Base-by-base conservation (phyloP, 2,888 invertebrate species). In the Octodonta nipae region DNA sequence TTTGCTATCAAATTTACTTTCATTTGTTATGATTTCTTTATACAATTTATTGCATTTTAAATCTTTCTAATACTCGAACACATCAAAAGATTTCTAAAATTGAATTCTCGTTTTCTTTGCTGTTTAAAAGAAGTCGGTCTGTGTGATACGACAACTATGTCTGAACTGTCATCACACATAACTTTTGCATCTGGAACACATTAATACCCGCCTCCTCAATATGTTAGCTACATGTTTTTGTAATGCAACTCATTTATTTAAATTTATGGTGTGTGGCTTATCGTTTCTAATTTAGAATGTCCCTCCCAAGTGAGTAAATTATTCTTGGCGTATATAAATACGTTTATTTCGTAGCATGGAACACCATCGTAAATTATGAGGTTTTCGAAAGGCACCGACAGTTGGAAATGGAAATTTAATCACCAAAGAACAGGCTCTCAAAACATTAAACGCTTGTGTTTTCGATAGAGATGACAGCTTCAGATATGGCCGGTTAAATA, bases 191-290 rank as follows among this genome's bases (percentile, higher is more conserved):
- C 55, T 55, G 54, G 49, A 50, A 53, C 51, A 50, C 55, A 56
- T 58, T 58, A 56, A 57, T 54, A 56, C 50, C 46, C 55, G 54
- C 56, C 56, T 45, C 54, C 54, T 46, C 54, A 49, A 56, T 58
- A 55, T 58, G 55, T 58, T 51, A 47, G 52, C 52, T 49, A 44
- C 52, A 47, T 55, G 54, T 57, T 56, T 55, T 55, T 50, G 52
- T 57, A 56, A 55, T 55, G 54, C 50, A 49, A 48, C 54, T 54
- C 56, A 56, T 59, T 57, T 57, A 56, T 55, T 55, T 44, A 48
- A 53, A 58, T 58, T 57, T 56, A 58, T 55, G 50, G 52, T 46
- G 43, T 50, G 53, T 50, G 51, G 49, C 51, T 50, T 53, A 52
- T 52, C 53, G 50, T 49, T 51, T 52, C 53, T 54, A 56, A 56